Percentiles rank a stretch among this genome's conserved stretches.
Evolutionary conservation across 2,113 vertebrate genomes (phyloP).

Genomic region (Carollia perspicillata): DNA sequence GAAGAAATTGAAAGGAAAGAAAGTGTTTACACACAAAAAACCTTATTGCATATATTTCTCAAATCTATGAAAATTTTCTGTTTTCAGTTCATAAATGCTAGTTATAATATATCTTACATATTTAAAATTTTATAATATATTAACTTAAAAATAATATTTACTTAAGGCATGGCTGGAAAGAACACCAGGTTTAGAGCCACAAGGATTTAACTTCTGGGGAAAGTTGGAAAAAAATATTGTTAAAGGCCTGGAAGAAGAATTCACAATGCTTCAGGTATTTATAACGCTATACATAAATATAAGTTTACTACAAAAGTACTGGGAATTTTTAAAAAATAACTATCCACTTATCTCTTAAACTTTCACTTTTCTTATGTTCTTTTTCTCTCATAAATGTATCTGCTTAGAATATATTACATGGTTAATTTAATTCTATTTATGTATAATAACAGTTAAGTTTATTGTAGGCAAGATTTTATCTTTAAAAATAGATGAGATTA

Average conservation of each 20-base stretch:
- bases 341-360: neutral
- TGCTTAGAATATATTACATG: neutral
- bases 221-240: conserved; percentile 90
- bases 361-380: neutral
- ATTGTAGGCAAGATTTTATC: neutral
- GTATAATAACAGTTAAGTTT: neutral
- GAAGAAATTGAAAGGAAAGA: neutral
- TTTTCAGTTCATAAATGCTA: neutral
- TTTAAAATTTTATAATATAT: neutral
- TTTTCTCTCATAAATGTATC: neutral
- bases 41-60: neutral
- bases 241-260: conserved; percentile 87
- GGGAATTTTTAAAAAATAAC: neutral
- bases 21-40: neutral
- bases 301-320: neutral
- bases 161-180: conserved; percentile 96
- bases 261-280: conserved; percentile 87
- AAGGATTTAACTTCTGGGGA: conserved; percentile 96
- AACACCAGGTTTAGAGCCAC: conserved; percentile 91
- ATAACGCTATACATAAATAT: neutral
- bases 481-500: neutral
- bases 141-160: conserved; percentile 13
- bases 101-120: neutral
- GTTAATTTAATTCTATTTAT: neutral
- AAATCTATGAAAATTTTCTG: neutral